These are phyloP conservation scores for Lophotis ruficrista DNA, from an alignment of 2,113 vertebrate species.

Conservation along the genomic window DNA sequence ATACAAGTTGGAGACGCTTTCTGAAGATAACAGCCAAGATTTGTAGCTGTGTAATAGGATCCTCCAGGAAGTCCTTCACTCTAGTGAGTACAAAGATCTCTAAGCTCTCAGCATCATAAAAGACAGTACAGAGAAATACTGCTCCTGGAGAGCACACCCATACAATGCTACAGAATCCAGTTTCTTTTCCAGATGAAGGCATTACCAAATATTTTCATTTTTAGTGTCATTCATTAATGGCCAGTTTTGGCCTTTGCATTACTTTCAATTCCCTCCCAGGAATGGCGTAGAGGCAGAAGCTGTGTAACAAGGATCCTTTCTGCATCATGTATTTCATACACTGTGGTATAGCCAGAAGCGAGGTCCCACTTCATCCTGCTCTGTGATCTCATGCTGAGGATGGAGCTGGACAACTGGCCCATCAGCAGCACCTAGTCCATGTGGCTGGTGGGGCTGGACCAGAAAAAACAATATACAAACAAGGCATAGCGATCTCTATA, in stretches of 20 bases:
- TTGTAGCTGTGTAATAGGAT: not conserved
- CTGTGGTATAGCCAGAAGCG: fast-evolving
- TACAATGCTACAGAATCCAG: not conserved
- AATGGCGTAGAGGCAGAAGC: not conserved
- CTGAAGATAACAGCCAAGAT: not conserved
- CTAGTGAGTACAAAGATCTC: not conserved
- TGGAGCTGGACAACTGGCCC: not conserved
- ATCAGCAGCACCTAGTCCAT: not conserved
- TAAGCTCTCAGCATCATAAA: not conserved
- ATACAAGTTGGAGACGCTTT: not conserved
- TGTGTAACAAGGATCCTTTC: not conserved
- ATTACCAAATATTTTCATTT: not conserved
- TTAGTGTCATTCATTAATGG: not conserved
- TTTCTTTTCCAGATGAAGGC: not conserved
- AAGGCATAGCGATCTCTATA: not conserved
- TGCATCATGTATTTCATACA: fast-evolving
- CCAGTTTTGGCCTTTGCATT: not conserved
- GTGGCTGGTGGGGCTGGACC: not conserved
- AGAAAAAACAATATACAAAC: not conserved
- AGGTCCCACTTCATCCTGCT: not conserved
- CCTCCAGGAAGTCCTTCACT: not conserved
- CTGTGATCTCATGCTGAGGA: not conserved
- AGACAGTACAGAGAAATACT: not conserved
- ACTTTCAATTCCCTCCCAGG: not conserved
- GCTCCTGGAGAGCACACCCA: not conserved